Base-by-base conservation (phyloP, 2,888 invertebrate species). In the Erpobdella octoculata region DNA sequence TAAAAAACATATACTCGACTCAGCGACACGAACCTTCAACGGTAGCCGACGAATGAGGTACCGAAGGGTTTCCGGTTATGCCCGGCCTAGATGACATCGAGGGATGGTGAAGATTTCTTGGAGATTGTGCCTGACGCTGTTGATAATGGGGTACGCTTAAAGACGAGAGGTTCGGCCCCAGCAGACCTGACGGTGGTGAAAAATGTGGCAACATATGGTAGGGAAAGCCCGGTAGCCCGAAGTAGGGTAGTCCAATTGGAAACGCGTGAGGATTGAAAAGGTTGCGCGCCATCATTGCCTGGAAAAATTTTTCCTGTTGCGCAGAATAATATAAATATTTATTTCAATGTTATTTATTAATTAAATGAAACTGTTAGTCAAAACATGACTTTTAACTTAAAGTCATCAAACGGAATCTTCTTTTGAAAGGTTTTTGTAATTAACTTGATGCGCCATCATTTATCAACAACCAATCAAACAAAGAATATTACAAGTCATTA, bases 201-300 rank as follows among this genome's bases (percentile, higher is more conserved):
- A 69, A 69, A 6, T 48, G 53, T 35, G 46, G 25, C 1, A 69
- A 25, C 28, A 69, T 41, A 4, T 31, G 69, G 37, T 46, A 69
- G 15, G 69, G 67, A 3, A 67, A 46, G 28, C 37, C 21, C n/a
- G 67, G 69, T n/a, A 62, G 62, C 25, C 61, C 70, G 35, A 91
- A 88, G 79, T 91, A 90, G 76, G 62, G 66, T n/a, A 62, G 59
- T 15, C 31, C 31, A 12, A 71, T 25, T 38, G 71, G 68, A 18
- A 73, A 25, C 36, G 28, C 38, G 61, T 59, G 71, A 37, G 21
- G 71, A 21, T 41, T 46, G 38, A 72, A 48, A 5, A 72, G 38
- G 65, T 69, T 72, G 18, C 72, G 37, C n/a, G 72, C 64, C 46
- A 72, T 33, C 62, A 72, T 59, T 35, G 69, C 67, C 36, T 72